Evolutionary conservation across 2,797 vertebrate species (phyloP), one percentile per base, ranked within the genome.

Genomic region (Vireo griseus): DNA sequence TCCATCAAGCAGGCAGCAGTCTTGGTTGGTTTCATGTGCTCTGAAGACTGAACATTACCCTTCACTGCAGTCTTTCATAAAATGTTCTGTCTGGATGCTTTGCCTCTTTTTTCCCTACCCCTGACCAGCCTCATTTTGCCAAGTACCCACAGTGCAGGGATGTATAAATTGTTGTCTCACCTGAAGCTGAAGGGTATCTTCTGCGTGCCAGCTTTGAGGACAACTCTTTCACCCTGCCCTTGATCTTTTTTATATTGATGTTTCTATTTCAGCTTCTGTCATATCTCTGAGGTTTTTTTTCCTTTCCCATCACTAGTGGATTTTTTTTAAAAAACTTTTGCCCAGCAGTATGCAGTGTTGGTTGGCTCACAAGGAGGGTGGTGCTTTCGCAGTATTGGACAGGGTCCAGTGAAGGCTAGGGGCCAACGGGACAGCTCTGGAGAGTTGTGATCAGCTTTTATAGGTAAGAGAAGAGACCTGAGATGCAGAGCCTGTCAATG

Each of bases 161-260:
- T n/a, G 37, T 57, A 18, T 33, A 69, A 69, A 54, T 13, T n/a
- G 35, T 12, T 52, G 7, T 63, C 33, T 71, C 58, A 54, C 22
- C 28, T 42, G 57, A 66, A 69, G 29, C 25, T n/a, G 28, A 83
- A 74, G 45, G 10, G 3, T 35, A 21, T 51, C 50, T 87, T 15
- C 66, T 72, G 0, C 0, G 13, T 54, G 26, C 39, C 1, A 2
- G 20, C 47, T 2, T 0, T 17, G 55, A 73, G 50, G 17, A 44
- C 39, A 58, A 5, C 35, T 62, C 4, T 58, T 81, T 28, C 48
- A 12, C 67, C 45, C 12, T 61, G 50, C 13, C 42, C 58, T 78
- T 67, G 50, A 58, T 68, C 12, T 62, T 6, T 50, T 88, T 72
- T 42, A 54, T 68, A 58, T 61, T 51, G 7, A 31, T 82, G 24